Conservation (phyloP, 2,888 invertebrate species). For the Cerceris ruficornis region DNA sequence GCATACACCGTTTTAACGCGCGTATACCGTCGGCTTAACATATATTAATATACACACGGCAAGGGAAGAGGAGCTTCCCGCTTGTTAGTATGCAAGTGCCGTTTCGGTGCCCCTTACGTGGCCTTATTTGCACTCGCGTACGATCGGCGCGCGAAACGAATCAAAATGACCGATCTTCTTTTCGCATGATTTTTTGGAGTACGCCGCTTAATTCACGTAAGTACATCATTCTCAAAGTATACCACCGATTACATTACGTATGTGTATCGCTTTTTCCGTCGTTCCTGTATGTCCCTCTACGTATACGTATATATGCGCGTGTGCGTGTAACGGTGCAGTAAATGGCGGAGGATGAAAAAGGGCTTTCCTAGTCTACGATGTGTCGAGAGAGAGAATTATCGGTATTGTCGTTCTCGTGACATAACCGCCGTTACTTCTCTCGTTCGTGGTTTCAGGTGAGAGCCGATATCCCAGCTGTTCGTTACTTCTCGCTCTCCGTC, state of each 20-base stretch:
- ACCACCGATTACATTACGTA: background rate
- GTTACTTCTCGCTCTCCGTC: conserved; percentile 4
- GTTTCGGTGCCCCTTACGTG: conserved; percentile 66
- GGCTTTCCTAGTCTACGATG: conserved; percentile 48
- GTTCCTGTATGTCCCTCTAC: background rate
- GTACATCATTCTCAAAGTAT: conserved; percentile 11
- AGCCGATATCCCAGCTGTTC: conserved; percentile 53
- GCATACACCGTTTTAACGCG: conserved; percentile 23
- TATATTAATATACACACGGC: conserved; percentile 56
- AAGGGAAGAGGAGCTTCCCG: conserved; percentile 52
- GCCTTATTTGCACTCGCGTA: conserved; percentile 66
- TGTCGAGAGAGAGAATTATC: conserved; percentile 44
- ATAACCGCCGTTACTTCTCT: conserved; percentile 63
- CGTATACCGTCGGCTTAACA: conserved; percentile 42
- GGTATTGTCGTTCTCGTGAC: conserved; percentile 59
- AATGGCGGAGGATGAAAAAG: conserved; percentile 58
- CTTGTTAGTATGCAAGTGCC: conserved; percentile 67
- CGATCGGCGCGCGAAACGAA: conserved; percentile 52
- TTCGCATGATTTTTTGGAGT: conserved; percentile 30
- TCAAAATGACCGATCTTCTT: conserved; percentile 53
- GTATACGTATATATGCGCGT: conserved; percentile 19
- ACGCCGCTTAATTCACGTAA: conserved; percentile 19
- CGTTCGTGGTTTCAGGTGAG: conserved; percentile 53
- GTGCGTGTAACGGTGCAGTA: conserved; percentile 53
- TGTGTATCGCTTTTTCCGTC: background rate